phyloP scores from a whole-genome alignment of 2,113 vertebrate species.

The Eidolon helvum region DNA sequence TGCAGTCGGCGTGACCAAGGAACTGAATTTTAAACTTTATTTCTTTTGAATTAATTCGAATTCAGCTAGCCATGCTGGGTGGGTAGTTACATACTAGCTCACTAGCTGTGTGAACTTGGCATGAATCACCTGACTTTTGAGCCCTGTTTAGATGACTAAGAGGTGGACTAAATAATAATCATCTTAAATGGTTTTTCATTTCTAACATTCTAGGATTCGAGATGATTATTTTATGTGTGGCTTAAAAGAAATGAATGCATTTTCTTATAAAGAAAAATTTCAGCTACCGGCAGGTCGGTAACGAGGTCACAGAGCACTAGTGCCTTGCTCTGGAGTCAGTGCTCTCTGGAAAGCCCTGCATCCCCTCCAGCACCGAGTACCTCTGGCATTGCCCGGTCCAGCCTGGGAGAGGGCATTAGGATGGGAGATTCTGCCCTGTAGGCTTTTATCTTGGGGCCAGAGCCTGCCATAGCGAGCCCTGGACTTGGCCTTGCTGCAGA shows the following conservation, averaged over 20 bases:
- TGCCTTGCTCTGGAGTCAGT: not conserved
- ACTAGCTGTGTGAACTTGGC: not conserved
- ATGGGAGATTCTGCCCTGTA: not conserved
- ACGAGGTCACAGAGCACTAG: not conserved
- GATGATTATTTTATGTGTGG: not conserved
- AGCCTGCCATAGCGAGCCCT: not conserved
- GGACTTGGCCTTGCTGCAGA: not conserved
- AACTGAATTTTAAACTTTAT: not conserved
- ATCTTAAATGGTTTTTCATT: not conserved
- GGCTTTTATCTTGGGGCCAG: not conserved
- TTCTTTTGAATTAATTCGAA: not conserved
- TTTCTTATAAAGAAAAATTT: not conserved
- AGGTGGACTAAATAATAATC: not conserved
- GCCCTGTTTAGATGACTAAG: not conserved
- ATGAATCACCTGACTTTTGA: not conserved
- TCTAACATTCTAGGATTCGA: not conserved
- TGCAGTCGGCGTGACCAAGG: not conserved
- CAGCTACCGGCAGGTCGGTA: too few relatives aligned
- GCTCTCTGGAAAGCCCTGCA: not conserved
- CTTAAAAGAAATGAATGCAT: not conserved
- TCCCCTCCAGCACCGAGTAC: accelerated
- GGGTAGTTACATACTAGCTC: not conserved
- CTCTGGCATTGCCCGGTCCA: too few relatives aligned
- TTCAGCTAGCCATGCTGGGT: not conserved
- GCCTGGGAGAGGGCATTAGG: not conserved